phyloP scores from a whole-genome alignment of 2,797 vertebrate genomes.

The Chloroceryle amazona region DNA sequence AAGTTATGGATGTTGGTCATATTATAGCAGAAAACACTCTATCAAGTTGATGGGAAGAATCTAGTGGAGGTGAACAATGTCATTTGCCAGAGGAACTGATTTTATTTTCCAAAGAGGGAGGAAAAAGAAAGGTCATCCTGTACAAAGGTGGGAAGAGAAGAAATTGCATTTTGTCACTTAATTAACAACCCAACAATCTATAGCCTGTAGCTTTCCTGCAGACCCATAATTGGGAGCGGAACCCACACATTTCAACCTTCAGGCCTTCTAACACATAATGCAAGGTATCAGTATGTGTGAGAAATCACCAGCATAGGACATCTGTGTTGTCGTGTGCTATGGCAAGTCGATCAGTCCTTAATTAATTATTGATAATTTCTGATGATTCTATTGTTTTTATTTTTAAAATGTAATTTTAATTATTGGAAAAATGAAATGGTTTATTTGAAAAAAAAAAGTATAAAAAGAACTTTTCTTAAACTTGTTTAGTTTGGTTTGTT shows the following conservation, averaged over 20 bases:
- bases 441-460: neutral
- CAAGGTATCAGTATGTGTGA: neutral
- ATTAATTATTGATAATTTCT: neutral
- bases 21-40: neutral
- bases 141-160: constrained; percentile 22
- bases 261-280: neutral
- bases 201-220: constrained; percentile 19
- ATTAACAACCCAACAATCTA: constrained; percentile 31
- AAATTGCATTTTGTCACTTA: constrained; percentile 46
- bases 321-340: neutral
- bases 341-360: neutral
- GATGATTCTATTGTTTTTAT: neutral
- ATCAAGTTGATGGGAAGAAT: constrained; percentile 36
- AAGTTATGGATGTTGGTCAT: neutral
- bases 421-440: neutral
- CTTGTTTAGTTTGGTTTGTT: neutral
- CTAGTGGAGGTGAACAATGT: constrained; percentile 25
- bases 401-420: neutral
- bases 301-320: neutral
- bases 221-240: constrained; percentile 15
- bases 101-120: constrained; percentile 22
- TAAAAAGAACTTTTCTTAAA: neutral
- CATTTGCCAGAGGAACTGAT: constrained; percentile 32
- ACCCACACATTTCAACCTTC: neutral
- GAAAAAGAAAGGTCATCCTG: constrained; percentile 20